Conservation (phyloP, 2,888 invertebrate genomes). For the Napeogenes sylphis region DNA sequence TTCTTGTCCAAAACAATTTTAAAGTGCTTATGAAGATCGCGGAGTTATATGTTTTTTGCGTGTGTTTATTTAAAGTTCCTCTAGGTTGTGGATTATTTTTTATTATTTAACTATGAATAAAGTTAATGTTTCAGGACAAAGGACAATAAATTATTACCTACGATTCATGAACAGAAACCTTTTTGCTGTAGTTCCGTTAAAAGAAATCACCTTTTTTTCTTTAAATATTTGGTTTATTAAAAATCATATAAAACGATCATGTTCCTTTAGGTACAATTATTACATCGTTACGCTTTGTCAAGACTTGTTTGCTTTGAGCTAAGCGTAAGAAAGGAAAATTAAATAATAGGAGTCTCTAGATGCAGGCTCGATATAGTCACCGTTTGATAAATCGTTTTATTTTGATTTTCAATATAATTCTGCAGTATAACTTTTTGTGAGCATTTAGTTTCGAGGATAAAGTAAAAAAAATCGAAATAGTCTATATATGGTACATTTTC, state of each 20-base stretch:
- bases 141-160: not conserved
- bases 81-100: not conserved
- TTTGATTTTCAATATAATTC: not conserved
- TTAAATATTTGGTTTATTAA: constrained; percentile 6
- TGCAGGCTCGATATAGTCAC: constrained; percentile 7
- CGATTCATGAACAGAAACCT: not conserved
- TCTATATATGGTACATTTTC: not conserved
- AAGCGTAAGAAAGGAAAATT: constrained; percentile 21
- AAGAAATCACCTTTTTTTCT: constrained; percentile 3
- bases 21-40: not conserved
- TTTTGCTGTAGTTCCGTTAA: not conserved
- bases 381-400: constrained; percentile 2
- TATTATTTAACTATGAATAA: not conserved
- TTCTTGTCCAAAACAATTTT: not conserved
- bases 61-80: not conserved
- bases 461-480: too few relatives aligned
- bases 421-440: constrained; percentile 34
- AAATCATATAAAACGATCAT: constrained; percentile 20
- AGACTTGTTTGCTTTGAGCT: constrained; percentile 14
- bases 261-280: constrained; percentile 19
- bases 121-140: not conserved
- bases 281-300: constrained; percentile 18
- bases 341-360: constrained; percentile 25
- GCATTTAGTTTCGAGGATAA: constrained; percentile 35
- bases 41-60: not conserved